These are phyloP conservation scores for Cordilura impudica DNA, from an alignment of 2,888 invertebrate species.

Conservation along the genomic window DNA sequence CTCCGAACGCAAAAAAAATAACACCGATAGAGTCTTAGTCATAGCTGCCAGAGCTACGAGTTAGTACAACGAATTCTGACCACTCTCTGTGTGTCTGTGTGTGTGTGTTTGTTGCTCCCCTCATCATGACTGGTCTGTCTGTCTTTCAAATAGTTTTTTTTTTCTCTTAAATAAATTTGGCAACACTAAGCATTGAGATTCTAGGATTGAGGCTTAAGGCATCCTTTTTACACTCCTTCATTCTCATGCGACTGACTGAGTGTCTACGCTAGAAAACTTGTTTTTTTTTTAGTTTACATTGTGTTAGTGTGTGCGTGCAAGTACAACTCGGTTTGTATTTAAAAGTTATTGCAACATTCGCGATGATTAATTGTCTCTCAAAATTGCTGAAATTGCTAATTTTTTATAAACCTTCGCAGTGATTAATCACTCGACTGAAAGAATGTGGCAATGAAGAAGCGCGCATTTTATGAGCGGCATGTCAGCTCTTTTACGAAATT, in stretches of 20 bases:
- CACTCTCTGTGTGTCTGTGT: conserved; percentile 3
- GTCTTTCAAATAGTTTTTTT: conserved; percentile 53
- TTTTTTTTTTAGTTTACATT: not conserved
- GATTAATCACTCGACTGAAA: conserved; percentile 57
- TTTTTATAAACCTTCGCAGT: conserved; percentile 72
- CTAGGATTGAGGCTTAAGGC: conserved; percentile 46
- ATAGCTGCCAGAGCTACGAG: not conserved
- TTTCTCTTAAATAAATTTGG: conserved; percentile 30
- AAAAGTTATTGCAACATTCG: conserved; percentile 63
- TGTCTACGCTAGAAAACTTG: conserved; percentile 30
- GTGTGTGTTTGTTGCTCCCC: not conserved
- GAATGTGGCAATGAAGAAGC: conserved; percentile 61
- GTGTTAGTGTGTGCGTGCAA: conserved; percentile 14
- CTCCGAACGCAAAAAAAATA: not conserved
- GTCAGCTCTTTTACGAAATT: conserved; percentile 45
- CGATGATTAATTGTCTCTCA: conserved; percentile 78
- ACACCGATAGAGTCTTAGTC: not conserved
- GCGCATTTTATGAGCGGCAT: conserved; percentile 55
- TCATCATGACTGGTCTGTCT: conserved; percentile 52
- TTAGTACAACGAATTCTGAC: not conserved
- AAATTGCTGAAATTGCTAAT: conserved; percentile 78
- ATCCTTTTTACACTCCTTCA: conserved; percentile 27
- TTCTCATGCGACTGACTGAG: conserved; percentile 20
- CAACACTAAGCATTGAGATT: conserved; percentile 4
- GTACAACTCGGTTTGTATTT: conserved; percentile 49